Percentiles rank a stretch among this genome's conserved stretches.
Conservation (phyloP, 2,113 vertebrate genomes). For the Rhea americana region DNA sequence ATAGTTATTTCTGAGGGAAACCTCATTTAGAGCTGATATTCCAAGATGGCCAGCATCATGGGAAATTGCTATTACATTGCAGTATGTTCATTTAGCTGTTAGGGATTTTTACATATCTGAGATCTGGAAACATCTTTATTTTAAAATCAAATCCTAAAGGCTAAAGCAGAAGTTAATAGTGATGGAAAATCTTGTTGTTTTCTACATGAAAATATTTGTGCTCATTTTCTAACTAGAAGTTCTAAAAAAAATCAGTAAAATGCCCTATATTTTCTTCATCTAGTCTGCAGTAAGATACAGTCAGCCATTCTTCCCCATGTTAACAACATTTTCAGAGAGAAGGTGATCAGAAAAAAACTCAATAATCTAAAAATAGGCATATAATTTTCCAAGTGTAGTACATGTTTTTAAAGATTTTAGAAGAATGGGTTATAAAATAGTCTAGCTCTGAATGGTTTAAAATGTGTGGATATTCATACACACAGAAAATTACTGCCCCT, state of each 20-base stretch:
- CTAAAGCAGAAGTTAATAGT: neutral
- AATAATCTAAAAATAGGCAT: neutral
- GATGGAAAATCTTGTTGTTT: neutral
- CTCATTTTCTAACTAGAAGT: neutral
- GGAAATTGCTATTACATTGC: neutral
- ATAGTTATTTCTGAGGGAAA: neutral
- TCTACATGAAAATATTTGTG: neutral
- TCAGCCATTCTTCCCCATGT: neutral
- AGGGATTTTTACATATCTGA: neutral
- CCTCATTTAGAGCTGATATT: neutral
- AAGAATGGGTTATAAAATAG: constrained; percentile 31
- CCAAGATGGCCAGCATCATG: neutral
- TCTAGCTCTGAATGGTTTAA: constrained; percentile 26
- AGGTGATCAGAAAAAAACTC: neutral
- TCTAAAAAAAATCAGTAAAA: neutral
- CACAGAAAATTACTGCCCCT: neutral
- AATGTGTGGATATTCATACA: neutral
- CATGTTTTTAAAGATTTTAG: constrained; percentile 22
- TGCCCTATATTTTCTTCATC: neutral
- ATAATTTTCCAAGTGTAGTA: constrained; percentile 34
- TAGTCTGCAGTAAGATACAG: neutral
- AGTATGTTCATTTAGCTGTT: neutral
- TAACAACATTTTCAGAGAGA: neutral
- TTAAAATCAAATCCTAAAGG: neutral
- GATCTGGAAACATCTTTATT: neutral